A percentile compares a stretch with the other conserved stretches of the same genome.
Conservation (phyloP, 2,888 invertebrate species). For the Phytoseiulus persimilis region DNA sequence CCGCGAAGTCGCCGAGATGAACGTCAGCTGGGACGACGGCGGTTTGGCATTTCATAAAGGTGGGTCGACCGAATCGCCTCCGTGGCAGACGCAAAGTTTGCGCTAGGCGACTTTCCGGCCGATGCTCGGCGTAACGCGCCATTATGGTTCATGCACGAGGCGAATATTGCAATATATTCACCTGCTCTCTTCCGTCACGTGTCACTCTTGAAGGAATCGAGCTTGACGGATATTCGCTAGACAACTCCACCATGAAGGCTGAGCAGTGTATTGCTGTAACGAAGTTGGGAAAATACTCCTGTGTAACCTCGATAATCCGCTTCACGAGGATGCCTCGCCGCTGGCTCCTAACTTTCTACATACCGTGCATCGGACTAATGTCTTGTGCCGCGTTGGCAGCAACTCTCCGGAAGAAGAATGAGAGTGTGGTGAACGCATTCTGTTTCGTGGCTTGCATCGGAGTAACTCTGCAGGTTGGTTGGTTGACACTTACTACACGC, state of each 20-base stretch:
- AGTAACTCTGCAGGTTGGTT: background rate
- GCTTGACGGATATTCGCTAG: constrained; percentile 15
- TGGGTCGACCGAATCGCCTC: no score
- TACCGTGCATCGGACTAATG: constrained; percentile 6
- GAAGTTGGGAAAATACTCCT: constrained; percentile 10
- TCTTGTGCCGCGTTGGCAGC: constrained; percentile 1
- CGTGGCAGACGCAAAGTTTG: no score
- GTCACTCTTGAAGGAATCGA: constrained; percentile 22
- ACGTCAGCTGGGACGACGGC: constrained; percentile 23
- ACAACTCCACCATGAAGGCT: background rate
- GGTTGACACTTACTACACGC: background rate
- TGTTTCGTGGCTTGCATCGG: constrained; percentile 14
- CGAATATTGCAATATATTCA: background rate
- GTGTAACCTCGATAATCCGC: background rate
- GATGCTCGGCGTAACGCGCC: no score
- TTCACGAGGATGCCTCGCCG: constrained; percentile 17
- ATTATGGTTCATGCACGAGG: background rate
- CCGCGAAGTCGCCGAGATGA: constrained; percentile 13
- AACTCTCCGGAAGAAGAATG: background rate
- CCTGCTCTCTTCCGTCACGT: background rate
- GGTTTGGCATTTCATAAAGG: background rate
- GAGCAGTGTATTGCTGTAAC: background rate
- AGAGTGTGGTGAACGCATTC: constrained; percentile 21
- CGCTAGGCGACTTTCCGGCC: no score
- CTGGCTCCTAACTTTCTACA: constrained; percentile 21